Base-by-base conservation (phyloP, 1,140 invertebrate genomes). In the Pinna nobilis region DNA sequence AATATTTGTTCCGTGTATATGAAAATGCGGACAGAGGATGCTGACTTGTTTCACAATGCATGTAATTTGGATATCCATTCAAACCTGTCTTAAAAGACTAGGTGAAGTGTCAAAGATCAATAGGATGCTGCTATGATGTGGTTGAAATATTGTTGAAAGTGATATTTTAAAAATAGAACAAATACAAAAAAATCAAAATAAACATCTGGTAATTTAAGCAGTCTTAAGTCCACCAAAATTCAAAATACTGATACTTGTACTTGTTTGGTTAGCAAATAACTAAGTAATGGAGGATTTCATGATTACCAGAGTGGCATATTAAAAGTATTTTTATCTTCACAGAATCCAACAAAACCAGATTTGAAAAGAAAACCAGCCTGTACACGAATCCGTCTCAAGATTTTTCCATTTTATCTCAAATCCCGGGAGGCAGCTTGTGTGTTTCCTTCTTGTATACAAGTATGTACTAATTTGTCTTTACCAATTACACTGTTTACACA, bases 401-500 rank as follows among this genome's bases (percentile, higher is more conserved):
- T 98, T 25, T 92, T 97, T 72, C 93, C 95, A 68, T 94, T 95
- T 90, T 90, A 97, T 51, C 92, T 95, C 69, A 93, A 93, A 83
- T 94, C 95, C 18, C 92, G 93, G 18, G 94, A 94, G 70, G 91
- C 93, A n/a, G 94, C 93, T 41, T 93, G 95, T 66, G 92, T 94
- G 80, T 94, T 95, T 83, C 94, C 94, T 32, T 92, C 93, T 66
- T 94, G 93, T 81, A 93, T 97, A 60, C 94, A 95, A 90, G 93
- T 95, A 87, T 75, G 74, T 59, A 30, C 37, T 33, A 20, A 35
- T 33, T 18, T 67, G 39, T 57, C 15, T 55, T 68, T 28, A 28
- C 28, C 37, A 23, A 32, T 39, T 37, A 1, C 30, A 1, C 15
- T 18, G 20, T 18, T 47, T 18, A 47, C 20, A 47, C 20, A 18